Evolutionary conservation across 2,113 vertebrate genomes (phyloP).

Genomic region (Bolborhynchus lineola): DNA sequence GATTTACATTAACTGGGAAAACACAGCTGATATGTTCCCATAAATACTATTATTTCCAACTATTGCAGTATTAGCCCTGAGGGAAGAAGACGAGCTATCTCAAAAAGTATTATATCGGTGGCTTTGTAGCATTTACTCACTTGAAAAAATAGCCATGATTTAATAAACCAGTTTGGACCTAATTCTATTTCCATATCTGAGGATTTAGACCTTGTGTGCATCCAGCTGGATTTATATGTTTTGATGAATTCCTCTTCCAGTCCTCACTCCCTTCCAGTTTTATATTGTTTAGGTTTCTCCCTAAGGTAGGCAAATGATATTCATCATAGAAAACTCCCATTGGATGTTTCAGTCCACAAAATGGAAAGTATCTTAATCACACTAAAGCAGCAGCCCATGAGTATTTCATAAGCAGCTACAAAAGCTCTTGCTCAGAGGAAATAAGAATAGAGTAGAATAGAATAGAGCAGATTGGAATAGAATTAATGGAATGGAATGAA

Average conservation of each 20-base stretch:
- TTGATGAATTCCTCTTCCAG: not conserved
- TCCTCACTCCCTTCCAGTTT: not conserved
- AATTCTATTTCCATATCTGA: not conserved
- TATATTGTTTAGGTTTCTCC: not conserved
- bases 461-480: not conserved
- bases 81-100: not conserved
- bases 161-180: conserved; percentile 4
- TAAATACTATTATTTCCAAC: not conserved
- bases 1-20: not conserved
- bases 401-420: not conserved
- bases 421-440: not conserved
- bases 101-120: not conserved
- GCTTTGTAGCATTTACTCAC: not conserved
- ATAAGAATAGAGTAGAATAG: not conserved
- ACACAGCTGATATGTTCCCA: not conserved
- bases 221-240: not conserved
- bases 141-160: not conserved
- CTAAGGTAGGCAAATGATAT: not conserved
- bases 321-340: not conserved
- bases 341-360: not conserved
- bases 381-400: not conserved
- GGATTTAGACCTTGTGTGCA: not conserved
- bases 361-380: not conserved
- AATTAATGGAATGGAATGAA: not conserved
- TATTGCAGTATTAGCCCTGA: not conserved